phyloP scores from a whole-genome alignment of 2,113 vertebrate species.

The Cyprinodon variegatus region DNA sequence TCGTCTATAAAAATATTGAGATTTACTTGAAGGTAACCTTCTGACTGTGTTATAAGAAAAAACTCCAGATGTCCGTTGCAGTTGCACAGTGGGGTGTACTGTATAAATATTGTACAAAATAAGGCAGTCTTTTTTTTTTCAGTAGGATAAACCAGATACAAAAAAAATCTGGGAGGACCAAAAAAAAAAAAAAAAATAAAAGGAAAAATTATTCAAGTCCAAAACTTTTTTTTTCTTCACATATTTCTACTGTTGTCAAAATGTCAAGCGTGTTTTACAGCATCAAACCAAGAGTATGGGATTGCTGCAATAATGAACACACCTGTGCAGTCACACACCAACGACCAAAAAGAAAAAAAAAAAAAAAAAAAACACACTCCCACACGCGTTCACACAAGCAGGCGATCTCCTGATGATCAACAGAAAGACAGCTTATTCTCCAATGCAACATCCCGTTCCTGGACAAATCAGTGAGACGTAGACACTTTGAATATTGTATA shows the following conservation, averaged over 20 bases:
- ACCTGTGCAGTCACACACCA: constrained; percentile 58
- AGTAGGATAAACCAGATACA: constrained; percentile 87
- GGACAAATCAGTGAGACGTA: constrained; percentile 81
- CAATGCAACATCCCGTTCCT: constrained; percentile 80
- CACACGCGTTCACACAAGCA: constrained; percentile 36
- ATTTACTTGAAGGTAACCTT: constrained; percentile 83
- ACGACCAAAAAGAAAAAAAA: constrained; percentile 27
- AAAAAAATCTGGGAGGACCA: constrained; percentile 80
- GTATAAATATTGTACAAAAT: constrained; percentile 97
- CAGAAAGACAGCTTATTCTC: constrained; percentile 80
- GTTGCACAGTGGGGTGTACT: constrained; percentile 86
- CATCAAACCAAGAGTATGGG: constrained; percentile 67
- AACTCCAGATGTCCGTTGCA: constrained; percentile 80
- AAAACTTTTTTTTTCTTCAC: constrained; percentile 75
- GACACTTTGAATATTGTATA: constrained; percentile 83
- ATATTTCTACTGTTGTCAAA: constrained; percentile 75
- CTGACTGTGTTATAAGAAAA: constrained; percentile 80
- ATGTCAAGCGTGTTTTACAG: constrained; percentile 72
- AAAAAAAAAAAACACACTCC: constrained; percentile 14
- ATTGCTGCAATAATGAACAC: constrained; percentile 66
- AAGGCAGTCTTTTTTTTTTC: constrained; percentile 85
- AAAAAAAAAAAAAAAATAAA: constrained; percentile 27
- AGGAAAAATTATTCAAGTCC: constrained; percentile 78
- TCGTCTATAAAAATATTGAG: constrained; percentile 89
- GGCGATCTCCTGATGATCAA: constrained; percentile 68